Evolutionary conservation across 2,113 vertebrate genomes (phyloP), one percentile per base, ranked within the genome.

Genomic region (Platichthys stellatus): DNA sequence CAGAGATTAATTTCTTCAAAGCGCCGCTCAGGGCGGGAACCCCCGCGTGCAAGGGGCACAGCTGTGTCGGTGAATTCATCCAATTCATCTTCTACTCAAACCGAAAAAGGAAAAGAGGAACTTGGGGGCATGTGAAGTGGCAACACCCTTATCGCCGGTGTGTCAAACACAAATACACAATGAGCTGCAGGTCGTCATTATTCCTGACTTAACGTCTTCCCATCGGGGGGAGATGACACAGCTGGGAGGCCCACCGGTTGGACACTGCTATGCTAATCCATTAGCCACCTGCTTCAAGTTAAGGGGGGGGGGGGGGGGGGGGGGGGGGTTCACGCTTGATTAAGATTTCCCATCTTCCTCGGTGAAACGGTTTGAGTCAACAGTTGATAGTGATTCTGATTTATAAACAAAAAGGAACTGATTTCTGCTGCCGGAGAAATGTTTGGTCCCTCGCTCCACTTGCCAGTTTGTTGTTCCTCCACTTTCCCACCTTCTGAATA

Each of bases 131-230:
- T 73, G 65, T 58, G 76, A 81, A 76, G 70, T 61, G 67, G 49
- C 56, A 49, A 66, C 65, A 56, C 13, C 72, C 73, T 78, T 10
- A 65, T 78, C 78, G 59, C 62, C 56, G 57, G 72, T 69, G 72
- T 69, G 76, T 83, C 79, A 43, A 74, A 84, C 72, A 63, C 62
- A 81, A 68, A 77, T 3, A 38, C 85, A 81, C 86, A 83, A 73
- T 43, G 84, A 88, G 88, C 89, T 83, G 85, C 85, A 65, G 86
- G 89, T 82, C 72, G 65, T 89, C 85, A 87, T 90, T 90, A 92
- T 82, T 88, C 84, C 83, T 79, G 91, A 86, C 90, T 84, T 86
- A 45, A 65, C 76, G 31, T 83, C 66, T 66, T 83, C 66, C 69
- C 80, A 75, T 86, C 71, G 49, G 26, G 26, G 49, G 51, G 26